Conservation (phyloP, 2,888 invertebrate species). For the Mesorhabditis belari region DNA sequence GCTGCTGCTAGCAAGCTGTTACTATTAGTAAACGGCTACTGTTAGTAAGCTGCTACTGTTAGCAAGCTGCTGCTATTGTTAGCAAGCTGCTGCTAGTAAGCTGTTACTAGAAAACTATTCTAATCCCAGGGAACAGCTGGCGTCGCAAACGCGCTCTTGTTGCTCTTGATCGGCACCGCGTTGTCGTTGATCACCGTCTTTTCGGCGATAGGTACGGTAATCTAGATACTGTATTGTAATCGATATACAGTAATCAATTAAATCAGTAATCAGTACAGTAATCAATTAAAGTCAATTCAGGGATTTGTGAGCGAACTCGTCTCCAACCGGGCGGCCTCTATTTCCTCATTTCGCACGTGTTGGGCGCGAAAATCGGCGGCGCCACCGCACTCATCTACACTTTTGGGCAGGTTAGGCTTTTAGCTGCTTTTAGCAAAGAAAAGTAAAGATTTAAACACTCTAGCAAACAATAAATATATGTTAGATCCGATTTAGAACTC, state of each 20-base stretch:
- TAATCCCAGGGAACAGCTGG: slow-evolving; percentile 61
- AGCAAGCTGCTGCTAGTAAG: no score
- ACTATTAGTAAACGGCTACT: no score
- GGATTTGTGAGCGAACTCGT: slow-evolving; percentile 74
- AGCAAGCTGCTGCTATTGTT: no score
- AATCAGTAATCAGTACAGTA: background rate
- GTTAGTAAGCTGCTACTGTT: no score
- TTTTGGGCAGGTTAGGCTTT: slow-evolving; percentile 76
- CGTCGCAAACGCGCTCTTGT: slow-evolving; percentile 56
- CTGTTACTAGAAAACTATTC: no score
- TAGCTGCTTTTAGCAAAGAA: background rate
- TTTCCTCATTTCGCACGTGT: slow-evolving; percentile 83
- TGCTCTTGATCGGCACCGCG: slow-evolving; percentile 65
- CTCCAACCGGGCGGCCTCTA: slow-evolving; percentile 96
- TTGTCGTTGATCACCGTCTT: slow-evolving; percentile 84
- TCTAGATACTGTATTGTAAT: no score
- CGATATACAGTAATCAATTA: no score
- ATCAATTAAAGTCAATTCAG: background rate
- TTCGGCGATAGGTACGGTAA: slow-evolving; percentile 90
- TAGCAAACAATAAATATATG: no score
- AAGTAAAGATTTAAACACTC: background rate
- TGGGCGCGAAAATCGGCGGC: slow-evolving; percentile 86
- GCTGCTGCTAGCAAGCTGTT: no score
- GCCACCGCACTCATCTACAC: slow-evolving; percentile 86
- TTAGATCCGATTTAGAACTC: no score